Percentiles rank a stretch among this genome's conserved stretches.
phyloP scores from a whole-genome alignment of 2,113 vertebrate species.

The Pygoscelis antarcticus region DNA sequence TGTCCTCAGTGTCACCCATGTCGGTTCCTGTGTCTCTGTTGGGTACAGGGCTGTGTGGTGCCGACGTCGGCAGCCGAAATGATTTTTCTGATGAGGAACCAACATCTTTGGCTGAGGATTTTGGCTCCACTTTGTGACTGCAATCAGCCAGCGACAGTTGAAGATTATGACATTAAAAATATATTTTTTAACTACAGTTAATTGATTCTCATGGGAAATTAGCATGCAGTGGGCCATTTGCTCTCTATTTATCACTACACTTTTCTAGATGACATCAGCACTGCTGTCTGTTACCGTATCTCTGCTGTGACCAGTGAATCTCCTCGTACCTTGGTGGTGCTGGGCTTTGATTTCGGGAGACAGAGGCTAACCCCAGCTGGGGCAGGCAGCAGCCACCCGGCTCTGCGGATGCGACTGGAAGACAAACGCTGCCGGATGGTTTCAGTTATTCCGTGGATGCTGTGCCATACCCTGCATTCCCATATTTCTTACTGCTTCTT shows the following conservation, averaged over 20 bases:
- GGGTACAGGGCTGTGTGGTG: not conserved
- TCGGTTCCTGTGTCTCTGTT: not conserved
- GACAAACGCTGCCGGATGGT: fast-evolving
- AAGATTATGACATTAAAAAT: not conserved
- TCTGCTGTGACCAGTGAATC: not conserved
- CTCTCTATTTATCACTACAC: not conserved
- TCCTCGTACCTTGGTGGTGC: fast-evolving
- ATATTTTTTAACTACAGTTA: constrained; percentile 8
- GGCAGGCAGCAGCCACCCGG: not conserved
- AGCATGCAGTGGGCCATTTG: not conserved
- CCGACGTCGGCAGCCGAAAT: fast-evolving
- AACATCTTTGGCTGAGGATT: not conserved
- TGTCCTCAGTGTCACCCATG: not conserved
- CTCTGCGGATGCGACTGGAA: not conserved
- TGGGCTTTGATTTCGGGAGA: not conserved
- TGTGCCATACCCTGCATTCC: not conserved
- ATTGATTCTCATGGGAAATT: not conserved
- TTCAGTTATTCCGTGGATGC: not conserved
- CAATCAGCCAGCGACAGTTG: not conserved
- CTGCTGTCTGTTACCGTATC: not conserved
- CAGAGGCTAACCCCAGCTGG: not conserved
- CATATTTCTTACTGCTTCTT: not conserved
- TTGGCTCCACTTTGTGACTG: not conserved
- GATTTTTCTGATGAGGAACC: not conserved
- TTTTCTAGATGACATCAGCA: not conserved